Evolutionary conservation across 1,140 invertebrate species (phyloP), one percentile per base, ranked within the genome.

Genomic region (Telenomus remus): DNA sequence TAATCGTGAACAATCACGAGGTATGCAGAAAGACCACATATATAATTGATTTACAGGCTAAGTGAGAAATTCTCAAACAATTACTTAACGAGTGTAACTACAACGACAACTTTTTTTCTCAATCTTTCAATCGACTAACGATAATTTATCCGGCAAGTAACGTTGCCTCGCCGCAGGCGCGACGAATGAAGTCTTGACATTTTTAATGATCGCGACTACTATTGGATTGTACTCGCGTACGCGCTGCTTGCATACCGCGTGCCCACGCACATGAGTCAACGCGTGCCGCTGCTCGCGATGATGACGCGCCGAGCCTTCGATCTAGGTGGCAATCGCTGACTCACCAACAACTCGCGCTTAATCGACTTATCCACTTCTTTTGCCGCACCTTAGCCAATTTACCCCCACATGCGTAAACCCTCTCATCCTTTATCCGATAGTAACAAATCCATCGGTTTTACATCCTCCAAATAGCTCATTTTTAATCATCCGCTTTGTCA

Each of bases 261-360:
- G 70, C 76, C 76, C 76, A 78, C 76, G 76, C 76, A 74, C 65
- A 74, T 78, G 76, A 74, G 65, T 78, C 70, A 78, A 78, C 70
- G 70, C 76, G 70, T 78, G 76, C 65, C 76, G 49, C 34, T 10
- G 34, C 37, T 3, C 14, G 54, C 12, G 75, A 72, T 72, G 63
- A 72, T 74, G 76, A 78, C 64, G 71, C 70, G 71, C 70, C 61
- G 70, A 70, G 76, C 54, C 47, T 68, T 37, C 37, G 46, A 78
- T 68, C 75, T 78, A 78, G 69, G 75, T 78, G 76, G 76, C 65
- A 69, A 48, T 53, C 54, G 49, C 63, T 79, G 76, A 79, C 47
- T 79, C 72, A 79, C 68, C 71, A 53, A 39, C 44, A 11, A 27
- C 49, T 66, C 59, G 59, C 76, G 68, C 72, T 75, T 69, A 75